These are phyloP conservation scores for Phanerotoma sp. DNA, from an alignment of 2,888 invertebrate genomes.

Conservation along the genomic window DNA sequence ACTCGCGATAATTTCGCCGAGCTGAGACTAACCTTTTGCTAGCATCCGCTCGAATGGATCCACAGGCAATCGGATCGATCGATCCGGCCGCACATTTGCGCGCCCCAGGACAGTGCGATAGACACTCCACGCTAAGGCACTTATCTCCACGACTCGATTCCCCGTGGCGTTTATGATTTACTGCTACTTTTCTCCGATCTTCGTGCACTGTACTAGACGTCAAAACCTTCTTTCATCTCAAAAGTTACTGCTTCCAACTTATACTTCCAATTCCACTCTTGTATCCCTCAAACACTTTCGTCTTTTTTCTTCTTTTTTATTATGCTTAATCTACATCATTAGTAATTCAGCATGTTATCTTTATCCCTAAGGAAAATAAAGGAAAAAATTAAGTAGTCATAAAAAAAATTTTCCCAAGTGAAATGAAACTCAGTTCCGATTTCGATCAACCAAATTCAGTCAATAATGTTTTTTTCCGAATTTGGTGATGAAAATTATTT, in stretches of 20 bases:
- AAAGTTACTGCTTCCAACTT: no score
- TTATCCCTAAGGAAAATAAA: no score
- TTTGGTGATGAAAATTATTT: no score
- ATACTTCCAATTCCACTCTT: no score
- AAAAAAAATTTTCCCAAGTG: no score
- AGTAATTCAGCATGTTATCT: no score
- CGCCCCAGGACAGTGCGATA: slow-evolving; percentile 20
- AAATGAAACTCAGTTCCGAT: no score
- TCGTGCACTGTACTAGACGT: slow-evolving; percentile 28
- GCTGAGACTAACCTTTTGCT: background rate
- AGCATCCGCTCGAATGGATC: slow-evolving; percentile 1
- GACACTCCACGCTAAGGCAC: slow-evolving; percentile 31
- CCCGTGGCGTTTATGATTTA: slow-evolving; percentile 45
- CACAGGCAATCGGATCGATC: slow-evolving; percentile 26
- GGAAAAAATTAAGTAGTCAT: no score
- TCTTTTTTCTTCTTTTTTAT: background rate
- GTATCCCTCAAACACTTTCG: no score
- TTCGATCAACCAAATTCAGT: no score
- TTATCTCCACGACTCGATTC: slow-evolving; percentile 37
- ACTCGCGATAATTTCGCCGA: background rate
- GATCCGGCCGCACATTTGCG: slow-evolving; percentile 32
- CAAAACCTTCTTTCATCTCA: slow-evolving; percentile 20
- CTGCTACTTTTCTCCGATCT: slow-evolving; percentile 29
- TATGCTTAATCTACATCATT: no score
- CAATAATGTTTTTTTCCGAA: no score